A percentile compares a stretch with the other conserved stretches of the same genome.
Conservation (phyloP, 2,113 vertebrate genomes). For the Myotis davidii region DNA sequence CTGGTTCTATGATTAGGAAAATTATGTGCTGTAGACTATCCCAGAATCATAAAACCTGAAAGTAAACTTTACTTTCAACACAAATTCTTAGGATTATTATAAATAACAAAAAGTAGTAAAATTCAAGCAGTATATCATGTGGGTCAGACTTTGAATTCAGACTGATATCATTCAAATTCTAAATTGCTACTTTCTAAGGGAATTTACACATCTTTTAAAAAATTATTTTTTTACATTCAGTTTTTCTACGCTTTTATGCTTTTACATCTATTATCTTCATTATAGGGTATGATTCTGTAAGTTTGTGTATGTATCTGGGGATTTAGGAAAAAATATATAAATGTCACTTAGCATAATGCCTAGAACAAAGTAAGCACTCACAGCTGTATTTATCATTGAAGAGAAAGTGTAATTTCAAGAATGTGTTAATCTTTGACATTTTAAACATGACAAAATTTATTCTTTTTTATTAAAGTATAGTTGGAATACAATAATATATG, state of each 20-base stretch:
- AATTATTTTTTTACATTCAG: not conserved
- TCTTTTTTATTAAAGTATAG: not conserved
- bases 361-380: not conserved
- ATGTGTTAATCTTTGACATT: not conserved
- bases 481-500: not conserved
- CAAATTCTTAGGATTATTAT: not conserved
- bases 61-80: not conserved
- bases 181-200: not conserved
- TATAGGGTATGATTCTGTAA: not conserved
- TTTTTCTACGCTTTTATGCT: not conserved
- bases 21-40: not conserved
- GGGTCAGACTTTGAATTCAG: not conserved
- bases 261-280: not conserved
- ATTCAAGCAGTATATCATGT: not conserved
- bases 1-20: not conserved
- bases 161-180: slow-evolving; percentile 3
- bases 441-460: not conserved
- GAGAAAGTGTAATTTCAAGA: slow-evolving; percentile 26
- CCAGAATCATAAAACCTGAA: not conserved
- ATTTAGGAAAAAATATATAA: slow-evolving; percentile 14
- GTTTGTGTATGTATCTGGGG: not conserved
- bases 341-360: slow-evolving; percentile 13
- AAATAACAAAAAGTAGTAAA: slow-evolving; percentile 4
- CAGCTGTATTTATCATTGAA: slow-evolving; percentile 29
- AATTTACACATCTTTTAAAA: not conserved